Base-by-base conservation (phyloP, 2,888 invertebrate genomes). In the Drosophila pseudotalamancana region DNA sequence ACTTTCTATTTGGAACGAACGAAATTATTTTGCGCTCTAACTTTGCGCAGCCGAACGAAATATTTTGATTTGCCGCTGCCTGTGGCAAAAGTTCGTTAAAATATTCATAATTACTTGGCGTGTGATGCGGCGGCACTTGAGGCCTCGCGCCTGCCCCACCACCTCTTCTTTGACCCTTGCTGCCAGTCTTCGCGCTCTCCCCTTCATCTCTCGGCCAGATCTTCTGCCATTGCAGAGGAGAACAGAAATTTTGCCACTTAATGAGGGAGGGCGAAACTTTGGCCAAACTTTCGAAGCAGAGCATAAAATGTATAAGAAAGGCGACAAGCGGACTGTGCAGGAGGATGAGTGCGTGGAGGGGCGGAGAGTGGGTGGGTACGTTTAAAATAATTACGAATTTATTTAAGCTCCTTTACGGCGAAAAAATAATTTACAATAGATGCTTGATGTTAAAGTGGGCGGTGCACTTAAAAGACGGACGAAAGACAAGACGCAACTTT, bases 371-470 rank as follows among this genome's bases (percentile, higher is more conserved):
- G 69, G 60, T 54, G 60, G 77, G 72, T 62, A 70, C 83, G 71
- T 83, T 87, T 87, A 83, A 83, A 83, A 83, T 83, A 87, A 83
- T 83, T 87, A 87, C 87, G 68, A 83, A 78, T 83, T 83, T 85
- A 87, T 83, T 83, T 83, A 83, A 83, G 83, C 87, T 87, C 64
- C 83, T 83, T 76, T 74, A 81, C 63, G 77, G 63, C 66, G 49
- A 64, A 68, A 68, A 85, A 82, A 82, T 79, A 65, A 83, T 82
- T 83, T 82, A 76, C 76, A 87, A 83, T 75, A 70, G 50, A 70
- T 56, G 46, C 39, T 65, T 37, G 45, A 55, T 37, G 49, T 46
- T 34, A 16, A 57, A 48, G 43, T 46, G 66, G 45, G 50, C 40
- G 40, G 16, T 53, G 48, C 29, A 64, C 49, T 65, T 31, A 51